phyloP scores from a whole-genome alignment of 2,797 vertebrate genomes.

The Hippoglossus hippoglossus region DNA sequence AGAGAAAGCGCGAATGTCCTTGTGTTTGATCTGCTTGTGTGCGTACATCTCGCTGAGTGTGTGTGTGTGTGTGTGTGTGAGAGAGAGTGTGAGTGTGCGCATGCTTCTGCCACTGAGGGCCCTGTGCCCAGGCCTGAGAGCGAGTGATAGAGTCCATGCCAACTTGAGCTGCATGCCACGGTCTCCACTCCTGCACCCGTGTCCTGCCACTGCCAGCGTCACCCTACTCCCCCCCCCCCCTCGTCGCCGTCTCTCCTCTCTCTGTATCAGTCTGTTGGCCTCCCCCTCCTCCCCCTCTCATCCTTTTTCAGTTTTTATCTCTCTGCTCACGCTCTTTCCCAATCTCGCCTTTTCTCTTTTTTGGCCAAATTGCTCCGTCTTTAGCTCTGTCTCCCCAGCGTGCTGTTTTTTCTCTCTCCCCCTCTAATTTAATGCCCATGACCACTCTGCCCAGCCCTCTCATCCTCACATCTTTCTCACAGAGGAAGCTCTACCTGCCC shows the following conservation, averaged over 20 bases:
- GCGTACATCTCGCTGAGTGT: slow-evolving; percentile 18
- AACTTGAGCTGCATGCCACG: slow-evolving; percentile 75
- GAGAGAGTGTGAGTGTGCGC: slow-evolving; percentile 15
- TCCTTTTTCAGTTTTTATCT: slow-evolving; percentile 55
- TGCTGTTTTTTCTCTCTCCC: slow-evolving; percentile 6
- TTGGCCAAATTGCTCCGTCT: slow-evolving; percentile 59
- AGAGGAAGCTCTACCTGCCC: slow-evolving; percentile 46
- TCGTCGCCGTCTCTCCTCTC: slow-evolving; percentile 34
- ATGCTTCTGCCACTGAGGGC: slow-evolving; percentile 66
- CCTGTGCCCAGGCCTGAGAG: slow-evolving; percentile 79
- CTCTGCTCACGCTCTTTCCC: slow-evolving; percentile 40
- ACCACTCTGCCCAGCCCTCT: slow-evolving; percentile 48
- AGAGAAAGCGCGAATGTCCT: slow-evolving; percentile 64
- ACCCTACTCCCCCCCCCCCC: slow-evolving; percentile 27
- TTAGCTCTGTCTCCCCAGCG: slow-evolving; percentile 34
- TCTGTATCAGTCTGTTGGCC: slow-evolving; percentile 48
- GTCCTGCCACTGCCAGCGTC: slow-evolving; percentile 68
- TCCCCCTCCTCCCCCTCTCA: slow-evolving; percentile 27
- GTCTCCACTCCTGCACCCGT: slow-evolving; percentile 69
- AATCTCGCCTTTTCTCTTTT: slow-evolving; percentile 34
- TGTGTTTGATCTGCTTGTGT: slow-evolving; percentile 73
- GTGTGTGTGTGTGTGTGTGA: slow-evolving; percentile 16
- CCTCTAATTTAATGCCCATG: slow-evolving; percentile 41
- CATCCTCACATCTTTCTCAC: slow-evolving; percentile 53
- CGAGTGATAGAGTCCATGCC: slow-evolving; percentile 80